Evolutionary conservation across 2,888 invertebrate genomes (phyloP).

Genomic region (Megalurothrips usitatus): DNA sequence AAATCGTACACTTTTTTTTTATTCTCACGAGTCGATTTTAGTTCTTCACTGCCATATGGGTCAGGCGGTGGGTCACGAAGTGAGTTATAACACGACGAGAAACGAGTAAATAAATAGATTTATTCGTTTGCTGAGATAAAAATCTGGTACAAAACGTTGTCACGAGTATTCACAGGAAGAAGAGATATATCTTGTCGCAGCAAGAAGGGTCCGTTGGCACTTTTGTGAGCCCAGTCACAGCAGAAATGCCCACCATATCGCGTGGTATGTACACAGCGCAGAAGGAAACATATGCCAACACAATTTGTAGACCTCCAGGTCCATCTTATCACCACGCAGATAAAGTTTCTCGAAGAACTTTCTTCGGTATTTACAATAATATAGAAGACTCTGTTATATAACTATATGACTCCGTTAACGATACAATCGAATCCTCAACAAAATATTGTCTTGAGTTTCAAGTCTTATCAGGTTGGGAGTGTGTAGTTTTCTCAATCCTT

Average conservation of each 20-base stretch:
- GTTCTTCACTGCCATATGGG: too few species aligned
- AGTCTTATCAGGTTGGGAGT: background rate
- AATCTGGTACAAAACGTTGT: background rate
- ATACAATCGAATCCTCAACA: background rate
- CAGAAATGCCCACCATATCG: background rate
- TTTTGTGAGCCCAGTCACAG: background rate
- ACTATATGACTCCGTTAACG: background rate
- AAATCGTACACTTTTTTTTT: too few species aligned
- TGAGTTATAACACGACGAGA: background rate
- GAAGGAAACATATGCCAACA: background rate
- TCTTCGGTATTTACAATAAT: background rate
- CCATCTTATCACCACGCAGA: background rate
- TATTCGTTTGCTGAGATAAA: background rate
- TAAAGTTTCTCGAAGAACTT: background rate
- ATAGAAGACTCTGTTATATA: too few species aligned
- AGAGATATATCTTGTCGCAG: background rate
- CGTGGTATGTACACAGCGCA: constrained; percentile 6
- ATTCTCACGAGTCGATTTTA: too few species aligned
- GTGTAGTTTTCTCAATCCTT: too few species aligned
- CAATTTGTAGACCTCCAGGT: background rate
- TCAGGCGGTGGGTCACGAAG: too few species aligned
- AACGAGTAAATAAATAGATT: constrained; percentile 25
- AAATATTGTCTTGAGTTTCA: constrained; percentile 7
- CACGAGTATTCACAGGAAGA: background rate
- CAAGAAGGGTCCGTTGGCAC: background rate